A percentile compares a stretch with the other conserved stretches of the same genome.
phyloP scores from a whole-genome alignment of 2,888 invertebrate species.

The Masnerella sp. region DNA sequence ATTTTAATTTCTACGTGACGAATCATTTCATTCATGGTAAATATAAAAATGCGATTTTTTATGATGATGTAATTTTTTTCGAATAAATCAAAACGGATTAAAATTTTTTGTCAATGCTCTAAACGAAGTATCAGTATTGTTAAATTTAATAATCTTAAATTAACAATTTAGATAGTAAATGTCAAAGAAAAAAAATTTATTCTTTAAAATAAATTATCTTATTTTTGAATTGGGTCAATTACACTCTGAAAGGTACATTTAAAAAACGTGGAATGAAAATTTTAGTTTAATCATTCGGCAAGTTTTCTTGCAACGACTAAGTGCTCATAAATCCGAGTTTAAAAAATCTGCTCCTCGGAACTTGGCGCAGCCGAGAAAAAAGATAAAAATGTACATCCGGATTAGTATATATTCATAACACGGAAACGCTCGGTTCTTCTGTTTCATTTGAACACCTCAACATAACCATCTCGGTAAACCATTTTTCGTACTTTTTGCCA shows the following conservation, averaged over 20 bases:
- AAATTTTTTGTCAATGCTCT: too few relatives aligned
- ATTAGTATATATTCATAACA: constrained; percentile 28
- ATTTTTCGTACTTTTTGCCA: constrained; percentile 42
- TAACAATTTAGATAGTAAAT: too few relatives aligned
- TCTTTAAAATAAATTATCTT: too few relatives aligned
- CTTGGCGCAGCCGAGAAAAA: neutral
- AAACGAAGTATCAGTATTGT: too few relatives aligned
- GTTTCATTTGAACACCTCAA: constrained; percentile 39
- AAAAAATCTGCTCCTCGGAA: neutral
- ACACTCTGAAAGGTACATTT: neutral
- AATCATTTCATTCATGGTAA: too few relatives aligned
- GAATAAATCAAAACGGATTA: too few relatives aligned
- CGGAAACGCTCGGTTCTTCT: constrained; percentile 39
- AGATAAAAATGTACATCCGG: neutral
- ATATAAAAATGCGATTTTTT: too few relatives aligned
- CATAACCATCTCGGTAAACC: constrained; percentile 42
- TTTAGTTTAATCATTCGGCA: constrained; percentile 3
- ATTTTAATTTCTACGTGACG: too few relatives aligned
- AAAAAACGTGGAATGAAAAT: constrained; percentile 6
- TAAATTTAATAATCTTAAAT: too few relatives aligned
- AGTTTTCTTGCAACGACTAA: neutral
- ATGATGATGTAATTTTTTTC: too few relatives aligned
- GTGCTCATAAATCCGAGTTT: constrained; percentile 2
- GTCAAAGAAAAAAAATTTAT: too few relatives aligned
- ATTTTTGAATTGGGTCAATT: constrained; percentile 5